Evolutionary conservation across 2,797 vertebrate genomes (phyloP).

Genomic region (Mareca penelope): DNA sequence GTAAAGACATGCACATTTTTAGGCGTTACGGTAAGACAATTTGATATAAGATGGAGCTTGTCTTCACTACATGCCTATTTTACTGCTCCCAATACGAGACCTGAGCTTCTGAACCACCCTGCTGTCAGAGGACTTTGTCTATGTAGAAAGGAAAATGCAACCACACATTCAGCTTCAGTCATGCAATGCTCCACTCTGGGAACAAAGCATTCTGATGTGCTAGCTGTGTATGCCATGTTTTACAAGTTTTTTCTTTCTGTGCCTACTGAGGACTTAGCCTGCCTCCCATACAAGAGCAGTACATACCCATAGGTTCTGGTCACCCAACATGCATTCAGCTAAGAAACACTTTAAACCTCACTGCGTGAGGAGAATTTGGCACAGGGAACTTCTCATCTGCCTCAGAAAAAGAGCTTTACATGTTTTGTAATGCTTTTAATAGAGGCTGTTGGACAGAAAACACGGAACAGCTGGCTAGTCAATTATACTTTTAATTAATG

Average conservation of each 20-base stretch:
- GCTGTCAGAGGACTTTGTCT: neutral
- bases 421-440: slow-evolving; percentile 39
- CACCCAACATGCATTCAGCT: neutral
- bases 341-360: neutral
- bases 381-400: neutral
- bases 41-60: neutral
- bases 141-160: neutral
- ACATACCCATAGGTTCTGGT: no score
- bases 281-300: neutral
- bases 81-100: neutral
- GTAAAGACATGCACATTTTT: neutral
- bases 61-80: neutral
- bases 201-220: neutral
- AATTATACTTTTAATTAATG: slow-evolving; percentile 73
- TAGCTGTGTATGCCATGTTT: neutral
- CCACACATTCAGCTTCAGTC: neutral
- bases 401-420: slow-evolving; percentile 37
- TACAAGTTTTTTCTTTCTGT: neutral
- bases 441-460: slow-evolving; percentile 31
- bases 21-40: neutral
- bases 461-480: slow-evolving; percentile 55
- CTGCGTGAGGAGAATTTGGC: neutral
- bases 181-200: neutral
- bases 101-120: neutral
- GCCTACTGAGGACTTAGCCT: neutral